phyloP scores from a whole-genome alignment of 2,797 vertebrate species.

The Pygocentrus nattereri region DNA sequence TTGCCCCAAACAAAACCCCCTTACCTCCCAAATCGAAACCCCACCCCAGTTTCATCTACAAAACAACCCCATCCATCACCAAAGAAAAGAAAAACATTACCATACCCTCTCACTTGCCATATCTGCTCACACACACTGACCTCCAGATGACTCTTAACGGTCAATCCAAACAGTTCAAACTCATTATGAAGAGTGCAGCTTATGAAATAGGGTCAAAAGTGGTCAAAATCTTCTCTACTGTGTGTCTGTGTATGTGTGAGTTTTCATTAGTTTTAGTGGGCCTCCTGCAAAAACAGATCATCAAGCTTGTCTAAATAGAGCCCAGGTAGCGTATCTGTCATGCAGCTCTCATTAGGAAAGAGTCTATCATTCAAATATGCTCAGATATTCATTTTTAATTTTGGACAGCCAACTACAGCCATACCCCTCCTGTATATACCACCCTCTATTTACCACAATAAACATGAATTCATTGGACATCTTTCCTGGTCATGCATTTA shows the following conservation, averaged over 20 bases:
- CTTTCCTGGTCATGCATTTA: no score
- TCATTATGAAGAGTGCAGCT: not conserved
- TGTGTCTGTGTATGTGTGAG: constrained; percentile 60
- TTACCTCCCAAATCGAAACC: constrained; percentile 10
- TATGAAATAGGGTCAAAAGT: constrained; percentile 23
- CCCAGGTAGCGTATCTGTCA: constrained; percentile 71
- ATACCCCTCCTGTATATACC: not conserved
- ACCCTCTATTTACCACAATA: not conserved
- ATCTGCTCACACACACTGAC: constrained; percentile 12
- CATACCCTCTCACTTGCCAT: not conserved
- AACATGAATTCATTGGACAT: no score
- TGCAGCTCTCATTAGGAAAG: constrained; percentile 71
- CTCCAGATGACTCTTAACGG: constrained; percentile 7
- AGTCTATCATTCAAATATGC: constrained; percentile 54
- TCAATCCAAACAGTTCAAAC: constrained; percentile 5
- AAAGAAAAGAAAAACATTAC: constrained; percentile 2
- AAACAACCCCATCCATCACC: constrained; percentile 3
- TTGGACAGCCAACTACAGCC: constrained; percentile 26
- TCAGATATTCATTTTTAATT: constrained; percentile 43
- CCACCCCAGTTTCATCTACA: not conserved
- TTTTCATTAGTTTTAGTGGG: constrained; percentile 76
- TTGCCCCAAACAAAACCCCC: not conserved
- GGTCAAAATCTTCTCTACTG: constrained; percentile 7
- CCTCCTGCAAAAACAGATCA: constrained; percentile 78
- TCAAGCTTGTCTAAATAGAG: constrained; percentile 77